phyloP scores from a whole-genome alignment of 2,797 vertebrate genomes.

The Enoplosus armatus region DNA sequence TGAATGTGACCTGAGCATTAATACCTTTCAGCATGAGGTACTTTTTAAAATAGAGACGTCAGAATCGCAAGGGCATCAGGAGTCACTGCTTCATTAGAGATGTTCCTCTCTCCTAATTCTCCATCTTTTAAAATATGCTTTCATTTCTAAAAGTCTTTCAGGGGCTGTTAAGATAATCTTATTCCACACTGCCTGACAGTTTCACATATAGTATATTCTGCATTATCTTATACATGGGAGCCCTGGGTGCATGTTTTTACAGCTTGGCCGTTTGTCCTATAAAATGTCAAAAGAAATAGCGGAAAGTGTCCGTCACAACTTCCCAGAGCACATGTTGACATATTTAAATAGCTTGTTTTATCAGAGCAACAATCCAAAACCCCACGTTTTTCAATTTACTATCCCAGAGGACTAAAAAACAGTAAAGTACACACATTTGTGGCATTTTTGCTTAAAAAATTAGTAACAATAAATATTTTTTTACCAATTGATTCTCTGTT shows the following conservation, averaged over 20 bases:
- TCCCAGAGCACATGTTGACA: not conserved
- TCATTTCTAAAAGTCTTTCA: not conserved
- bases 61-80: conserved; percentile 20
- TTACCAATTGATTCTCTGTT: not conserved
- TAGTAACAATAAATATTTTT: not conserved
- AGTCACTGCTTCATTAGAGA: conserved; percentile 15
- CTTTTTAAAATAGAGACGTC: conserved; percentile 7
- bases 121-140: not conserved
- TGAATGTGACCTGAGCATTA: conserved; percentile 42
- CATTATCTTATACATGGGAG: not conserved
- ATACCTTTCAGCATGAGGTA: conserved; percentile 8
- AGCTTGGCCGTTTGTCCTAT: not conserved
- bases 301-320: not conserved
- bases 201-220: not conserved
- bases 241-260: not conserved
- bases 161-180: not conserved
- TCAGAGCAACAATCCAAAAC: not conserved
- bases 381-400: not conserved
- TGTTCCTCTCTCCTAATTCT: not conserved
- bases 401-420: not conserved
- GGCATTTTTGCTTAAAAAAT: no score
- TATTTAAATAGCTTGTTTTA: not conserved
- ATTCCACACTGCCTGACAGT: not conserved
- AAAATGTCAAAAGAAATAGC: not conserved
- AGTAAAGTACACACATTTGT: no score